Evolutionary conservation across 2,113 vertebrate genomes (phyloP).

Genomic region (Tetrax tetrax): DNA sequence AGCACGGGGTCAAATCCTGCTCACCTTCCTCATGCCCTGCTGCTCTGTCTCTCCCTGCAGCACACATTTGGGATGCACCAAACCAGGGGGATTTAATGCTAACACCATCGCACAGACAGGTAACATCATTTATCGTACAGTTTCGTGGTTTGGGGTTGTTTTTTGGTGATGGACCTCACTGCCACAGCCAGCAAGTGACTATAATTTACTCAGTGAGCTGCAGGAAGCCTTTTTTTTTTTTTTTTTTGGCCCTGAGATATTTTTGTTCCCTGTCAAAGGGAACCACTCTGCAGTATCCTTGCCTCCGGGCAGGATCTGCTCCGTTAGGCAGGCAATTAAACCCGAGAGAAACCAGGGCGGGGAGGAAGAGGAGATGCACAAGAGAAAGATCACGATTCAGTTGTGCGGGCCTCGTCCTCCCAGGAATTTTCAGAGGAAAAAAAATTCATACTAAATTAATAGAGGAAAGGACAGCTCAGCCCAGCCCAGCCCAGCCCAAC

Average conservation of each 20-base stretch:
- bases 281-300: background rate
- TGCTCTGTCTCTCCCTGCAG: background rate
- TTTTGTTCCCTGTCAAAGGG: background rate
- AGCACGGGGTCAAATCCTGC: background rate
- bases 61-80: fast-evolving
- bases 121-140: fast-evolving
- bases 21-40: fast-evolving
- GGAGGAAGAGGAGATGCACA: background rate
- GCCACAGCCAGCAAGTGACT: background rate
- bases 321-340: background rate
- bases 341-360: background rate
- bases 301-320: background rate
- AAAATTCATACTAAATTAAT: background rate
- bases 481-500: background rate
- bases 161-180: background rate
- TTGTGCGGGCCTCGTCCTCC: background rate
- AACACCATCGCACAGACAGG: background rate
- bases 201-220: background rate
- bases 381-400: background rate
- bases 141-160: background rate
- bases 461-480: background rate
- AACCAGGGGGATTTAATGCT: background rate
- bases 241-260: background rate
- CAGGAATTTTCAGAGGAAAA: background rate
- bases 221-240: background rate